Base-by-base conservation (phyloP, 2,888 invertebrate species). In the Hypsopygia costalis region DNA sequence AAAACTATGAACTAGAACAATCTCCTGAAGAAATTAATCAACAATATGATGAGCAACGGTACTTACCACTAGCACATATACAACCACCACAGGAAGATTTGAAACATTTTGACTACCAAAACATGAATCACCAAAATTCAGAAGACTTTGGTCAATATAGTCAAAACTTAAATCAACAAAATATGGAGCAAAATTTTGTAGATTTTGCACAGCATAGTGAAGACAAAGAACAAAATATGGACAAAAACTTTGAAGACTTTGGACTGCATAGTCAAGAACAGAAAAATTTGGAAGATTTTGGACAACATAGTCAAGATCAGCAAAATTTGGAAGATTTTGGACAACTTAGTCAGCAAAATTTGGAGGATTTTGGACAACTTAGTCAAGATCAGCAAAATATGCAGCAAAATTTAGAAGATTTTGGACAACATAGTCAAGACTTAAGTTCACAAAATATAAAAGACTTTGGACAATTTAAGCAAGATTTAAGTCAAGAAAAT, bases 121-220 rank as follows among this genome's bases (percentile, higher is more conserved):
- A 38, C 8, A 22, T 31, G 6, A 21, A 38, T 12, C 22, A 32
- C 25, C 33, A 40, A 22, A 35, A 35, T 29, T 20, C 44, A 30
- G 42, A 32, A 29, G 22, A 52, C 31, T 42, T 49, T 34, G 49
- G 20, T 12, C 47, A 62, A 32, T 37, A 40, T 36, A 38, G 11
- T 8, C 37, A 47, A 28, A 43, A 51, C 6, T 11, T 41, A 8
- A 31, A 51, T 11, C 41, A 55, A 9, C 47, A 52, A 37, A 55
- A 54, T 12, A 41, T 41, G 11, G 43, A 46, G 7, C 57, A 58
- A 40, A 38, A 52, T 29, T 25, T 47, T 25, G 57, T 51, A 33
- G 50, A 58, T 40, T 40, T 51, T 10, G 41, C 49, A 16, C 60
- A 67, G 53, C 46, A 56, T 39, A 48, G 43, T 31, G 21, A 39